Evolutionary conservation across 92 coral and sea anemone species (phyloP).

Genomic region (Porites rus): DNA sequence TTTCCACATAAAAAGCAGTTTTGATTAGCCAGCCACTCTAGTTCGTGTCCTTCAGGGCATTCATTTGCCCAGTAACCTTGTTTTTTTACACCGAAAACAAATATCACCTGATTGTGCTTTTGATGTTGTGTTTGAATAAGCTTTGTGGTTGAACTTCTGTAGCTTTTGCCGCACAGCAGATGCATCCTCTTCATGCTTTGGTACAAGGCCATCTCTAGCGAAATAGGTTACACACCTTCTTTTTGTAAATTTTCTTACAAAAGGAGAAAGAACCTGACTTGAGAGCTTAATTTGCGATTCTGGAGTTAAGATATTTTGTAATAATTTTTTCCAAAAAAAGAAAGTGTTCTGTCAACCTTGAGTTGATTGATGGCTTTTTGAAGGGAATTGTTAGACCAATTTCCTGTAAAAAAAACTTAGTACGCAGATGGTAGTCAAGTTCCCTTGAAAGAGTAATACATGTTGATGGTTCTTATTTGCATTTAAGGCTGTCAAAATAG

Average conservation of each 20-base stretch:
- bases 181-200: conserved; percentile 32
- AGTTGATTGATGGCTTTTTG: not conserved
- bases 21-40: conserved; percentile 37
- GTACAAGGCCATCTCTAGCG: conserved; percentile 43
- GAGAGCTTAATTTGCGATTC: not conserved
- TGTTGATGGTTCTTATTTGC: too few species aligned
- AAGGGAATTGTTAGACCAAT: not conserved
- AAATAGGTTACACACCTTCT: conserved; percentile 46
- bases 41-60: conserved; percentile 56
- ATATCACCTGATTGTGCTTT: not conserved
- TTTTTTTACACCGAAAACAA: conserved; percentile 34
- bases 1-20: not conserved
- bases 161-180: conserved; percentile 37
- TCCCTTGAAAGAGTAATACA: not conserved
- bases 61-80: conserved; percentile 49
- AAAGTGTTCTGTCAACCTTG: not conserved
- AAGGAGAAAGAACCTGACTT: conserved; percentile 18
- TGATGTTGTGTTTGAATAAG: not conserved
- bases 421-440: not conserved
- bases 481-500: too few species aligned
- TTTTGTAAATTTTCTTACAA: conserved; percentile 46
- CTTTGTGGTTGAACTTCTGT: not conserved
- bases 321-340: not conserved
- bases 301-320: not conserved
- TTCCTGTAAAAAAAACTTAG: not conserved